Base-by-base conservation (phyloP, 1,140 invertebrate genomes). In the Pseudomyrmex flavicornis region DNA sequence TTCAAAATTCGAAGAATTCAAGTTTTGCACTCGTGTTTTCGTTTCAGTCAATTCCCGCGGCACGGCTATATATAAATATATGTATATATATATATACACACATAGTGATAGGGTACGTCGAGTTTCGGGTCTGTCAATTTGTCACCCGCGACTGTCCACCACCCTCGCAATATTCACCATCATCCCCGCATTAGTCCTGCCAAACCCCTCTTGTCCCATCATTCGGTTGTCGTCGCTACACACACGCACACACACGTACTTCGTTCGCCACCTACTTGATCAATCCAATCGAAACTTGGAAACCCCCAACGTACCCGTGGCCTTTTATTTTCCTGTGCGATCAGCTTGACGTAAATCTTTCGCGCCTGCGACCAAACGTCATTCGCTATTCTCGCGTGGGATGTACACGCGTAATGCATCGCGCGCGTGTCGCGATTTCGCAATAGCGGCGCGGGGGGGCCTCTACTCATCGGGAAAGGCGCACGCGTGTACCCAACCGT, bases 261-360 rank as follows among this genome's bases (percentile, higher is more conserved):
- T 52, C 52, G 68, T 26, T 54, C 10, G 7, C 62, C 35, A 4
- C 7, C 66, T 61, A 83, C 68, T 88, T 80, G 80, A 84, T 87
- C 74, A 66, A 46, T 61, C 54, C 54, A 62, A 85, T 87, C 76
- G 61, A 87, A 72, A 54, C 85, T 88, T 73, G 72, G 85, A 66
- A 87, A 26, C 76, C 59, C 17, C 58, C 74, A 52, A 35, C 35
- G 35, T 35, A 35, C 5, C 5, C 35, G 4, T 35, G 35, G 35
- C n/a, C 82, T 87, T 88, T 87, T 88, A 88, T 87, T 75, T 63
- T 15, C 68, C 35, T 35, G 35, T 20, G 69, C 63, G 10, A 62
- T 50, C 68, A 48, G 56, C 1, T 17, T 63, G 63, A 69, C 50
- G 74, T 87, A 87, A 88, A 88, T 87, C 86, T 87, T 80, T n/a